Conservation (phyloP, 1,140 invertebrate species). For the Leptinotarsa undecemlineata region DNA sequence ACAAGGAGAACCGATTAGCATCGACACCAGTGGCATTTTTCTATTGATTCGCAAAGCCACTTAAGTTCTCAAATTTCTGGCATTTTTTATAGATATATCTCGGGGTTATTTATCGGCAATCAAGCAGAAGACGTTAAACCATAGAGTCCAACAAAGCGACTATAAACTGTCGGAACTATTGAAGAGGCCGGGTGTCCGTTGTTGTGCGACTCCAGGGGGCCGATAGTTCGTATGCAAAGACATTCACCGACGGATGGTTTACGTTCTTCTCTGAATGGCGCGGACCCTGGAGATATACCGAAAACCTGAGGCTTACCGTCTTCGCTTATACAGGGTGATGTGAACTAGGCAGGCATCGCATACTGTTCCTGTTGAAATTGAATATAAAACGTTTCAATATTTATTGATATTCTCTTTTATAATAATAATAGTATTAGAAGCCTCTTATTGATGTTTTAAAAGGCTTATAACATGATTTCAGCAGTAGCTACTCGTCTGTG, state of each 20-base stretch:
- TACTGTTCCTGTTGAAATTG: too few species aligned
- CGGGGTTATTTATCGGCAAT: constrained; percentile 24
- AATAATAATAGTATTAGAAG: too few species aligned
- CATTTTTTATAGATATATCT: constrained; percentile 27
- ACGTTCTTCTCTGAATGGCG: neutral
- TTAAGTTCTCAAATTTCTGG: constrained; percentile 27
- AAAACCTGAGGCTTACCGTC: neutral
- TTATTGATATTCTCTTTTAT: too few species aligned
- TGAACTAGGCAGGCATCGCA: too few species aligned
- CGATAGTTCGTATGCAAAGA: constrained; percentile 48
- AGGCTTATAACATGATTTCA: too few species aligned
- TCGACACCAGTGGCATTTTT: neutral
- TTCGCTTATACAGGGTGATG: neutral
- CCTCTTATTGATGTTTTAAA: too few species aligned
- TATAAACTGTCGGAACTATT: constrained; percentile 43
- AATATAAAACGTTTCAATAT: too few species aligned
- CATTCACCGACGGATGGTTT: constrained; percentile 31
- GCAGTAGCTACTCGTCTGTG: too few species aligned
- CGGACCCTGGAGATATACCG: constrained; percentile 1
- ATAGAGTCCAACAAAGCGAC: constrained; percentile 37
- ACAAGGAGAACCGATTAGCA: neutral
- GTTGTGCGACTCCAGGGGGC: constrained; percentile 44
- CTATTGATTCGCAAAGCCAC: constrained; percentile 32
- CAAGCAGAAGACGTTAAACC: constrained; percentile 11
- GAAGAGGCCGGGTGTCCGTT: constrained; percentile 29